Evolutionary conservation across 2,113 vertebrate genomes (phyloP), one percentile per base, ranked within the genome.

Genomic region (Mormyrus iriodes): DNA sequence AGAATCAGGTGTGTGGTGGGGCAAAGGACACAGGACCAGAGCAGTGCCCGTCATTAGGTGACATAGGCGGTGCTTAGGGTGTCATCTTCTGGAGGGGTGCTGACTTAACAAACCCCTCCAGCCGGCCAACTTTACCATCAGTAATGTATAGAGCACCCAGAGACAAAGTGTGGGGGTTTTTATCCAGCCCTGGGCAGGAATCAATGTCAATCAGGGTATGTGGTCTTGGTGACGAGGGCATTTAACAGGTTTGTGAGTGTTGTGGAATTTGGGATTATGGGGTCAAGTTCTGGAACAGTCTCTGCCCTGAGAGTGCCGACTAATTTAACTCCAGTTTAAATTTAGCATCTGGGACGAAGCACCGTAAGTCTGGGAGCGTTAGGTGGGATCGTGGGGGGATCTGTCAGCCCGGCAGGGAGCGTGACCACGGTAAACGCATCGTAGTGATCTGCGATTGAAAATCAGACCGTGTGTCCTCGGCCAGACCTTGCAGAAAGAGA

Each of bases 401-500:
- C 9, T 27, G 61, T 65, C n/a, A 12, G 58, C 9, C 58, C 13
- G 4, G 69, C 69, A 39, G 69, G 35, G 69, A 76, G 12, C 21
- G 2, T 76, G 69, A 39, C 69, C 12, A 15, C 0, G 35, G 31
- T 17, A 2, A 76, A 35, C 27, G 8, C 69, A 39, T 31, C 1
- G 31, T 4, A 76, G 13, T 35, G 6, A 4, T 53, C 15, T 53
- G 51, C 1, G 51, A 8, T 53, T 9, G 51, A 39, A 21, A 83
- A 24, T 44, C 79, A 83, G 79, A 44, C 39, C 10, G 10, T 8
- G 8, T 89, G 2, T 79, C 90, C 9, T 76, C 4, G 15, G 17
- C 1, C 91, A 98, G 98, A 97, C 97, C 0, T 95, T 98, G 87
- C 97, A 98, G 93, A 97, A 97, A 92, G 98, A 99, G 93, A 95